Base-by-base conservation (phyloP, 1,140 invertebrate species). In the Cyrtorhinus lividipennis region DNA sequence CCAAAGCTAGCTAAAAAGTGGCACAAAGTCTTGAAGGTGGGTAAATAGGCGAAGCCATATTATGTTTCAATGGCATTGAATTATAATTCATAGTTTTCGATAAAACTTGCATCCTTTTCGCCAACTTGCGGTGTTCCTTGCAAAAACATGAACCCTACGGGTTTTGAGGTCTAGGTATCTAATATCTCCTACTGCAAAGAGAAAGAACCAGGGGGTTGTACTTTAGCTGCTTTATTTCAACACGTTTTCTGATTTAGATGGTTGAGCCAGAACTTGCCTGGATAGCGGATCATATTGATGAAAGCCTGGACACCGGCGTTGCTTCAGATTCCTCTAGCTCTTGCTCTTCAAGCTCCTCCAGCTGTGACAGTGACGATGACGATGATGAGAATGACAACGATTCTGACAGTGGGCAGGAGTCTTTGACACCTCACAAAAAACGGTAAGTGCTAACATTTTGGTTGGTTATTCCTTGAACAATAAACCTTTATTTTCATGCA, bases 261-360 rank as follows among this genome's bases (percentile, higher is more conserved):
- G 83, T 87, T 70, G 85, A 90, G 64, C 87, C 90, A 0, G 88
- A 93, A 23, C 73, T 97, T 59, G 90, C 90, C 15, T 78, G 80
- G 44, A 74, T 95, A 23, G 91, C 94, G 15, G 88, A 92, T 67
- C 79, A 79, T 68, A 87, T 96, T 68, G 92, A 97, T 75, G 76
- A 95, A 24, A 86, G 82, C 68, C 80, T 88, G 71, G 83, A 87
- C 53, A 93, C 90, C 13, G 93, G 94, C 5, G 84, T 97, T 25
- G 92, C 92, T 12, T 97, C 93, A 2, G 94, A 97, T 76, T 93
- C 89, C 66, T 92, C 89, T 0, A 93, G 89, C 69, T 91, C 88
- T 67, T 93, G 90, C 10, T 91, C 87, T 38, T 91, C 88, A 56
- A 90, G 87, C 61, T 91, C 88, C 1, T 83, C 81, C 61, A 78